Conservation (phyloP, 2,113 vertebrate genomes). For the Struthio camelus region DNA sequence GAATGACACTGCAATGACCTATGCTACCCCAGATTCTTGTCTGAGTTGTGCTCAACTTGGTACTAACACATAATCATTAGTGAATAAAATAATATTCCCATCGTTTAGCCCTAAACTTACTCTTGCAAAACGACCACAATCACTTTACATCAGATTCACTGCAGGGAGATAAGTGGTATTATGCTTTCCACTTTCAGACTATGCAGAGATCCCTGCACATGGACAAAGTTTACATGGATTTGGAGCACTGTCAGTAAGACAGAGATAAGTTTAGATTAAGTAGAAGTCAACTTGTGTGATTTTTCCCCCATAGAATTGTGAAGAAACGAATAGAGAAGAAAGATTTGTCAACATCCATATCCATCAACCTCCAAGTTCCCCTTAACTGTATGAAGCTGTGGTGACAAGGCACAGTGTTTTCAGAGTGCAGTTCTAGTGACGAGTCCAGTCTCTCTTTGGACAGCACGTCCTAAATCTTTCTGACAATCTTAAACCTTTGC, state of each 20-base stretch:
- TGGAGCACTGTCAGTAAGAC: neutral
- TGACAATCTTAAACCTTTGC: neutral
- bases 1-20: neutral
- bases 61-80: neutral
- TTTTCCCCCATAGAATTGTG: neutral
- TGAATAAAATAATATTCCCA: neutral
- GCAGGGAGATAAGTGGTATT: neutral
- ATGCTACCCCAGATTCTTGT: neutral
- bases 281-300: neutral
- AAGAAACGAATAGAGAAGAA: neutral
- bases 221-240: neutral
- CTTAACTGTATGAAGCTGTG: neutral
- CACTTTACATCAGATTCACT: neutral
- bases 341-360: neutral
- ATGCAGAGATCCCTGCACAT: accelerated
- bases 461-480: neutral
- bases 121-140: neutral
- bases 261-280: neutral
- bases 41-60: neutral
- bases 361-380: neutral
- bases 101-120: neutral
- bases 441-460: neutral
- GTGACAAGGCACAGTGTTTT: neutral
- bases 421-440: neutral
- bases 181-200: neutral